Evolutionary conservation across 2,797 vertebrate species (phyloP), one percentile per base, ranked within the genome.

Genomic region (Parauchenoglanis ngamensis): DNA sequence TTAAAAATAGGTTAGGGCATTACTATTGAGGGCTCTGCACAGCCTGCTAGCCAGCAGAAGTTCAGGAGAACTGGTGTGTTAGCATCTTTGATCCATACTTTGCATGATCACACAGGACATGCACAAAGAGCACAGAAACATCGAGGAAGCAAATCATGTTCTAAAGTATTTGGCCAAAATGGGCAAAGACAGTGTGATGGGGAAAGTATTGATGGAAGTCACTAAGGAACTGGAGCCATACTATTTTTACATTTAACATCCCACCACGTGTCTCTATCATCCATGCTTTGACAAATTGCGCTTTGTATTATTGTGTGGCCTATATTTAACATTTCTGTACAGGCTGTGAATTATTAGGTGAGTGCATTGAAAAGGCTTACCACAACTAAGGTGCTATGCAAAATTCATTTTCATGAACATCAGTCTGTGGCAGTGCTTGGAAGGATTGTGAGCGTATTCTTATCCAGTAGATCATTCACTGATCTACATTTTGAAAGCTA

Each of bases 1-100:
- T 93, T 94, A 93, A 94, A 95, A 95, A 94, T 94, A 93, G 93
- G 15, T 23, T 83, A 25, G 90, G 89, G 76, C 91, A 93, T 94
- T 94, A 93, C 89, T 85, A 88, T 75, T 52, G 80, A 89, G 89
- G 88, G 90, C 85, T 92, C 85, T 92, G 88, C 86, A 7, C 49
- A 76, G 86, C 85, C 92, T 87, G 76, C 87, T 80, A 89, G 89
- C 87, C 89, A 90, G 86, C 87, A 89, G 87, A 90, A 88, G 91
- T 95, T 94, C 93, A 92, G 91, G 94, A 89, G 92, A 95, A 90
- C 91, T 93, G 84, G 88, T 86, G 83, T 91, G 91, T 92, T 93
- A 92, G 93, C 93, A 91, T 93, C 89, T 89, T 67, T 77, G 73
- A 89, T 89, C 85, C 57, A 77, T 89, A 67, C 88, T 88, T 90